A percentile compares a stretch with the other conserved stretches of the same genome.
Conservation (phyloP, 1,140 invertebrate genomes). For the Drosophila pallidifrons region DNA sequence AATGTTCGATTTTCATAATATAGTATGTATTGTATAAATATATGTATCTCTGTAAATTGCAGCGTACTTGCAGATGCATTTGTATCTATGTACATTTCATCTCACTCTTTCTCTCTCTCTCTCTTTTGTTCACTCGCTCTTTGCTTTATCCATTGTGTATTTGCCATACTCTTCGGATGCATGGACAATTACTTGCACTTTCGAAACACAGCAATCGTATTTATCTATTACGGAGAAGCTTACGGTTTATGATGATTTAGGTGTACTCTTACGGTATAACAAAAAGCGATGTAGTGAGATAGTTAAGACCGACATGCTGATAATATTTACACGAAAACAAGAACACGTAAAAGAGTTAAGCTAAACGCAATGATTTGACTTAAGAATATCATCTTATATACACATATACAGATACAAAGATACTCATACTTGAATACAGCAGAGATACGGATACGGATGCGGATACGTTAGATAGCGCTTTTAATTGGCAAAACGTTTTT, state of each 20-base stretch:
- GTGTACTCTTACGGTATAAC: conserved; percentile 1
- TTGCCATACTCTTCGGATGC: conserved; percentile 35
- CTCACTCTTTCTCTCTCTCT: conserved; percentile 9
- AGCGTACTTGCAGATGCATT: conserved; percentile 6
- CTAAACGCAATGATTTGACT: conserved; percentile 16
- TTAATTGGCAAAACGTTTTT: neutral
- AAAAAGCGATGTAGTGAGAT: conserved; percentile 15
- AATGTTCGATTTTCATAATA: neutral
- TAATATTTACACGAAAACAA: conserved; percentile 35
- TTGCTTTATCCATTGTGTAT: neutral
- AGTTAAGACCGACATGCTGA: conserved; percentile 8
- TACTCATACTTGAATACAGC: conserved; percentile 10
- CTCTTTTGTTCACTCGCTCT: conserved; percentile 9
- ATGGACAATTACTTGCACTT: conserved; percentile 15
- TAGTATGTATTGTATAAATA: too few species aligned
- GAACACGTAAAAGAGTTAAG: conserved; percentile 21
- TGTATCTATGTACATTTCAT: conserved; percentile 8
- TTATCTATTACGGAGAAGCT: conserved; percentile 30
- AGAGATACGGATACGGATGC: neutral
- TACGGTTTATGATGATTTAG: conserved; percentile 9
- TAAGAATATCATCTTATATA: conserved; percentile 31
- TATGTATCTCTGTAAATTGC: neutral
- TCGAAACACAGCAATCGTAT: conserved; percentile 18
- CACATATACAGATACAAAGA: conserved; percentile 21
- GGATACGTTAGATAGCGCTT: neutral